These are phyloP conservation scores for Calameuta pallipes DNA, from an alignment of 2,888 invertebrate species.

Conservation along the genomic window DNA sequence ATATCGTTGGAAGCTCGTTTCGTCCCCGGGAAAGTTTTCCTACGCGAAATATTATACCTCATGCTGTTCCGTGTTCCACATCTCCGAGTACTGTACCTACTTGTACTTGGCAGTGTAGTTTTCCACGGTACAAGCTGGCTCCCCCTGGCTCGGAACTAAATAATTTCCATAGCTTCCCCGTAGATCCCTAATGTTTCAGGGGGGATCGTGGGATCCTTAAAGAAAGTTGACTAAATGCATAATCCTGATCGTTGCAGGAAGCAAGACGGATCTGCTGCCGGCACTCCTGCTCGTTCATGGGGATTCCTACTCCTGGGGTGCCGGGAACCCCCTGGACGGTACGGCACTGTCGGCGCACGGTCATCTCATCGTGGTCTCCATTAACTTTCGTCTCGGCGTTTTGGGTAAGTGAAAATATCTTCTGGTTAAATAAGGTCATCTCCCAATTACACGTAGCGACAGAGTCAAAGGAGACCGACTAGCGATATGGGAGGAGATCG, in stretches of 20 bases:
- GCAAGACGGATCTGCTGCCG: constrained; percentile 74
- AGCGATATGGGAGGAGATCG: neutral
- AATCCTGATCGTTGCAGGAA: constrained; percentile 64
- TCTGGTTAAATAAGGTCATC: neutral
- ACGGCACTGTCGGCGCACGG: constrained; percentile 94
- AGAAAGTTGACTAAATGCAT: neutral
- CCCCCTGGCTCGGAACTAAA: neutral
- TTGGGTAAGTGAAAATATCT: constrained; percentile 73
- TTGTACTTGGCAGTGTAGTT: neutral
- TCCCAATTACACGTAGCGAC: neutral
- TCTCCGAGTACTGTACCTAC: neutral
- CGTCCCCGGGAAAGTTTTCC: neutral
- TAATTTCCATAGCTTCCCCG: neutral
- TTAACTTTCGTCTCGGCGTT: constrained; percentile 91
- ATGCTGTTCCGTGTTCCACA: neutral
- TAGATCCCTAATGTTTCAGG: neutral
- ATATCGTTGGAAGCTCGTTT: neutral
- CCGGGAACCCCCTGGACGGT: constrained; percentile 97
- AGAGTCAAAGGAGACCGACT: neutral
- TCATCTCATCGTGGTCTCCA: constrained; percentile 88
- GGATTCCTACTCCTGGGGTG: constrained; percentile 96
- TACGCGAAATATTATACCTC: neutral
- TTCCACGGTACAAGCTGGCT: neutral
- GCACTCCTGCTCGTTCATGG: constrained; percentile 93
- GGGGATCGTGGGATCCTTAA: neutral